Conservation (phyloP, 92 coral and sea anemone species). For the Chrysogorgia sp. region DNA sequence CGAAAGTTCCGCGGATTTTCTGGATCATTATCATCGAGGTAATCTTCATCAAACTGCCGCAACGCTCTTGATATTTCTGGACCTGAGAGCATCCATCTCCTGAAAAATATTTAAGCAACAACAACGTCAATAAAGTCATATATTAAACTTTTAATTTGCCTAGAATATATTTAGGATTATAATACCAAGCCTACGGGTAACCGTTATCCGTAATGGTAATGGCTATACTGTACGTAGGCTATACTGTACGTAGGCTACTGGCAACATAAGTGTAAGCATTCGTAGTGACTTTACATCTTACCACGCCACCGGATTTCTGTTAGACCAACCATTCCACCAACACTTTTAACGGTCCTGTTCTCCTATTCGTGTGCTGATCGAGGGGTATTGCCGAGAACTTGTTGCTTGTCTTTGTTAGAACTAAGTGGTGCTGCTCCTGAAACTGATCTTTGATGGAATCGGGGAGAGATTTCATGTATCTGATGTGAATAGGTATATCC, state of each 20-base stretch:
- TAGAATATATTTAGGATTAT: no score
- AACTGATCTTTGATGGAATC: no score
- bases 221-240: neutral
- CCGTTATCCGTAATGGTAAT: no score
- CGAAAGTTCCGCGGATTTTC: slow-evolving; percentile 34
- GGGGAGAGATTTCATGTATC: no score
- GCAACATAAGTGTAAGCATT: no score
- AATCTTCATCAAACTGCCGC: slow-evolving; percentile 46
- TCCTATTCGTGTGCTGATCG: slow-evolving; percentile 2
- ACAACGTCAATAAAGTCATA: neutral
- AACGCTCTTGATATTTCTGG: slow-evolving; percentile 55
- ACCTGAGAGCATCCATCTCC: slow-evolving; percentile 62
- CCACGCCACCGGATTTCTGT: slow-evolving; percentile 27
- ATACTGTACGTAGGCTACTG: neutral
- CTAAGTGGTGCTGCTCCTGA: no score
- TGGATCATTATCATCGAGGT: slow-evolving; percentile 26
- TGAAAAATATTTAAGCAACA: slow-evolving; percentile 21
- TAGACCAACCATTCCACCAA: neutral
- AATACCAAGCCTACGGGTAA: no score
- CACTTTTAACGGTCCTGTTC: slow-evolving; percentile 3
- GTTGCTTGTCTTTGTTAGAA: neutral
- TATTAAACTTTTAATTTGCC: no score
- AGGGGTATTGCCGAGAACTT: slow-evolving; percentile 1
- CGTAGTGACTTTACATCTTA: neutral
- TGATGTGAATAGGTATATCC: no score